A percentile compares a stretch with the other conserved stretches of the same genome.
These are phyloP conservation scores for Ametastegia equiseti DNA, from an alignment of 2,888 invertebrate species.

Conservation along the genomic window DNA sequence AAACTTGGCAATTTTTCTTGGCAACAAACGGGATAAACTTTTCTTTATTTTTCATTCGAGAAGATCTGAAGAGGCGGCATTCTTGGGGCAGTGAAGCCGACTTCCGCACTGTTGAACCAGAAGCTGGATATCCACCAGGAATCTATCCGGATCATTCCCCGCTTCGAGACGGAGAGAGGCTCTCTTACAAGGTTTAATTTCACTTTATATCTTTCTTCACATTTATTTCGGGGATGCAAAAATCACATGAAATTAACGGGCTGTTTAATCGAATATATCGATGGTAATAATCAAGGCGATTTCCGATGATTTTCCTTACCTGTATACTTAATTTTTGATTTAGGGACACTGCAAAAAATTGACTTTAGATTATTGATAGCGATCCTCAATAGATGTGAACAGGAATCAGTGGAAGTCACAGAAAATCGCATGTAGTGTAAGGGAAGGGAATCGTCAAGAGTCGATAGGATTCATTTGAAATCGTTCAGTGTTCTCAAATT, in stretches of 20 bases:
- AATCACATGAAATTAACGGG: not conserved
- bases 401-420: too few relatives aligned
- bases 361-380: too few relatives aligned
- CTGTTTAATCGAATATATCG: not conserved
- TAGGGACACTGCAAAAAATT: too few relatives aligned
- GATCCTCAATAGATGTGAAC: too few relatives aligned
- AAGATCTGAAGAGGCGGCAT: conserved; percentile 68
- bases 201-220: not conserved
- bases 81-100: conserved; percentile 68
- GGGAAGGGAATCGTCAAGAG: too few relatives aligned
- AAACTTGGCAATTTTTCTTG: not conserved
- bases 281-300: not conserved
- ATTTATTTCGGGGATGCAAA: not conserved
- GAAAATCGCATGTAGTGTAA: too few relatives aligned
- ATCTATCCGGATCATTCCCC: conserved; percentile 48
- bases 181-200: conserved; percentile 61
- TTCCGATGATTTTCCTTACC: too few relatives aligned
- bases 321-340: too few relatives aligned
- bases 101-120: conserved; percentile 61
- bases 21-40: not conserved
- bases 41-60: not conserved
- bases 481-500: too few relatives aligned
- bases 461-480: too few relatives aligned
- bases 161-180: conserved; percentile 60
- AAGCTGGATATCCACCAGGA: conserved; percentile 57